phyloP scores from a whole-genome alignment of 2,888 invertebrate species.

The Nemoura dubitans region DNA sequence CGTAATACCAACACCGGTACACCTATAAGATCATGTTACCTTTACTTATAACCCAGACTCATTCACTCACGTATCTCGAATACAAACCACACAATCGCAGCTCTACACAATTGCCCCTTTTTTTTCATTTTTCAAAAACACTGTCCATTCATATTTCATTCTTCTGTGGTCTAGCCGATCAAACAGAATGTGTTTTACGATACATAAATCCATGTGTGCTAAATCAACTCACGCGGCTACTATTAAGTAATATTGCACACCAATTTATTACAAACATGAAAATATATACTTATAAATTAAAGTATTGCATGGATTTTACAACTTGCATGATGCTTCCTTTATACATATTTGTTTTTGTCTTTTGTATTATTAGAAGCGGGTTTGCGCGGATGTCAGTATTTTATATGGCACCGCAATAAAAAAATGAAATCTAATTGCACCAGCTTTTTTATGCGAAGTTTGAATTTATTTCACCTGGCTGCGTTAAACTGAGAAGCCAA shows the following conservation, averaged over 20 bases:
- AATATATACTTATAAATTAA: not conserved
- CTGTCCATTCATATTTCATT: not conserved
- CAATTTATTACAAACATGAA: not conserved
- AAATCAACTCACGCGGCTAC: not conserved
- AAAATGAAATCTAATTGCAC: not conserved
- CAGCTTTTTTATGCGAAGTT: not conserved
- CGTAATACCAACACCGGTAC: not conserved
- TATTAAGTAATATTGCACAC: not conserved
- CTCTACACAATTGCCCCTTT: not conserved
- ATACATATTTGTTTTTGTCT: not conserved
- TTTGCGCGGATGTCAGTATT: not conserved
- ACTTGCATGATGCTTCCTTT: not conserved
- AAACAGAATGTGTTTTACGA: not conserved
- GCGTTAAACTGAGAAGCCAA: not conserved
- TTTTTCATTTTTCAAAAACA: not conserved
- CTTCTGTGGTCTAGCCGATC: not conserved
- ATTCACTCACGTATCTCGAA: not conserved
- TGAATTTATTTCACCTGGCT: not conserved
- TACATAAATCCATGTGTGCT: not conserved
- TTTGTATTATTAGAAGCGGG: not conserved
- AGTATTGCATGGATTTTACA: not conserved
- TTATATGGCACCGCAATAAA: not conserved
- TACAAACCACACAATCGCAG: not conserved
- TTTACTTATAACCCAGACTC: not conserved
- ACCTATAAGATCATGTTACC: conserved; percentile 7